phyloP scores from a whole-genome alignment of 2,797 vertebrate genomes.

The Hybognathus amarus region DNA sequence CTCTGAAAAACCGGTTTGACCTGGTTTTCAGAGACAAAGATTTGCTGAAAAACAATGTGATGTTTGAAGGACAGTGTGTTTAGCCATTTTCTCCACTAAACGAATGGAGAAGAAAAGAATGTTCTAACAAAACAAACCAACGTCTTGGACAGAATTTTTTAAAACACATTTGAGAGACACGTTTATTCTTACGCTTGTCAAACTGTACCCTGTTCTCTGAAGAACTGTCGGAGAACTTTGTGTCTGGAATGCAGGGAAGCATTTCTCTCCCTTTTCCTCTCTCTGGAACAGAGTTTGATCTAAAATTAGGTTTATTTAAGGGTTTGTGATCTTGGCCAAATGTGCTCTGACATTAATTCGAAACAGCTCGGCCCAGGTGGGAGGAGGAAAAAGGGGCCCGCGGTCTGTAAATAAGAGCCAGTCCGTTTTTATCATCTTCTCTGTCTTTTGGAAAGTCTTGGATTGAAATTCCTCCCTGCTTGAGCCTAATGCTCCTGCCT shows the following conservation, averaged over 20 bases:
- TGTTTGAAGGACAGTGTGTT: slow-evolving; percentile 28
- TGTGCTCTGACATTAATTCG: slow-evolving; percentile 59
- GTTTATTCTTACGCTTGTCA: slow-evolving; percentile 28
- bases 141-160: not conserved
- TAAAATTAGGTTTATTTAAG: slow-evolving; percentile 60
- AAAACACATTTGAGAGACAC: slow-evolving; percentile 22
- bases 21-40: slow-evolving; percentile 1
- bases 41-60: slow-evolving; percentile 15
- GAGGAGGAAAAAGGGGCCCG: slow-evolving; percentile 41
- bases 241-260: slow-evolving; percentile 36
- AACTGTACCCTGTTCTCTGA: slow-evolving; percentile 49
- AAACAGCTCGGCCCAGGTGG: slow-evolving; percentile 57
- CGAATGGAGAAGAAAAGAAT: slow-evolving; percentile 10
- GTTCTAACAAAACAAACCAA: slow-evolving; percentile 15
- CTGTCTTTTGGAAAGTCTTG: slow-evolving; percentile 60
- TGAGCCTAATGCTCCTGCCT: slow-evolving; percentile 66
- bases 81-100: not conserved
- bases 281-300: slow-evolving; percentile 47
- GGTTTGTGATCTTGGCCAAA: slow-evolving; percentile 49
- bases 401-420: slow-evolving; percentile 60
- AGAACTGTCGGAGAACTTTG: slow-evolving; percentile 25
- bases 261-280: slow-evolving; percentile 51
- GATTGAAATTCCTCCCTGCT: slow-evolving; percentile 68
- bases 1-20: not conserved
- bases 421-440: slow-evolving; percentile 62